These are phyloP conservation scores for Cyphomyrus discorhynchus DNA, from an alignment of 2,113 vertebrate genomes.

Conservation along the genomic window DNA sequence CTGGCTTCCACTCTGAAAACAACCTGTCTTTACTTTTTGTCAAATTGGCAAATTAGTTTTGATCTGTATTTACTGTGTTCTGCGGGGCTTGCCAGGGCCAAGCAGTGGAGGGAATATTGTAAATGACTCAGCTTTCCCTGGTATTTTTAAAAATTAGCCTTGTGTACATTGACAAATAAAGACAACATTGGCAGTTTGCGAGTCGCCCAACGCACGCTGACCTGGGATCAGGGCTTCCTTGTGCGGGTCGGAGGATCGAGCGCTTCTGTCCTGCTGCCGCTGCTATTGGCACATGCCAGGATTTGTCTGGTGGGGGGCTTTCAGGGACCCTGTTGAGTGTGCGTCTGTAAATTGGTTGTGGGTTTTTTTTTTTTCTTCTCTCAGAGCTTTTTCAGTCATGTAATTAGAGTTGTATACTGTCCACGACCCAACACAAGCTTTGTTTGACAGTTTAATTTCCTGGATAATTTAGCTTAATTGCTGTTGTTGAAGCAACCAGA, in stretches of 20 bases:
- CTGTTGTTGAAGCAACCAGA: background rate
- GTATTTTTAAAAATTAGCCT: background rate
- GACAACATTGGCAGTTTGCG: background rate
- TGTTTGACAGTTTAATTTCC: conserved; percentile 5
- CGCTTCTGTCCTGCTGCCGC: background rate
- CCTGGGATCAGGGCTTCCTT: background rate
- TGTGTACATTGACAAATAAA: background rate
- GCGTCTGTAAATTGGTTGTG: background rate
- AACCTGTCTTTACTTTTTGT: background rate
- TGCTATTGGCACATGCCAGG: background rate
- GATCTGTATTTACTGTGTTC: background rate
- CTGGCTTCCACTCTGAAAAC: background rate
- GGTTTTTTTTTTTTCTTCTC: background rate
- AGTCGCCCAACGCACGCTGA: background rate
- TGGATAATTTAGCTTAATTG: conserved; percentile 8
- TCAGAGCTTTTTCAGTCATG: background rate
- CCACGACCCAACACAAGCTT: background rate
- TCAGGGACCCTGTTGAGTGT: background rate
- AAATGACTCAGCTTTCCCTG: background rate
- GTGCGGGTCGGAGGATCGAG: background rate
- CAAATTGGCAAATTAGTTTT: background rate
- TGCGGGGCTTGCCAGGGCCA: background rate
- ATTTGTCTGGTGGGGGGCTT: no score
- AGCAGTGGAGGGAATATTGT: background rate
- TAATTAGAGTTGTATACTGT: background rate